These are phyloP conservation scores for Brachionus asplanchnoidis DNA, from an alignment of 1,140 invertebrate species.

Conservation along the genomic window DNA sequence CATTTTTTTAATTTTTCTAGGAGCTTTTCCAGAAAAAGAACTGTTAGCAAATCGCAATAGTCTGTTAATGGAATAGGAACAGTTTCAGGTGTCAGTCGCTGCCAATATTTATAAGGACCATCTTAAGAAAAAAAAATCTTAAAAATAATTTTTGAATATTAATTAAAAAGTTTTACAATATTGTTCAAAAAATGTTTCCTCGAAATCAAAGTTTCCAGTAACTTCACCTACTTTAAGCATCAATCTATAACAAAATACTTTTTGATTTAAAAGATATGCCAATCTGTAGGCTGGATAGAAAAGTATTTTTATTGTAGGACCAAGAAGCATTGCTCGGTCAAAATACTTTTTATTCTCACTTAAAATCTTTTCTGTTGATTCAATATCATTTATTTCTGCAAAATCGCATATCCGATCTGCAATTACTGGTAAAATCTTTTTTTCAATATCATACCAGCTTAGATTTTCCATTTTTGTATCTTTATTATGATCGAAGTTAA, in stretches of 20 bases:
- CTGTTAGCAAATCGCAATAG: neutral
- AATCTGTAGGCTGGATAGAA: neutral
- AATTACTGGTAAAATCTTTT: neutral
- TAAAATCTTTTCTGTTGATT: neutral
- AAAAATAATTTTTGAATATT: neutral
- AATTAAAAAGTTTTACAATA: neutral
- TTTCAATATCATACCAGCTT: neutral
- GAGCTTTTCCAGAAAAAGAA: neutral
- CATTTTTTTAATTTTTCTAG: neutral
- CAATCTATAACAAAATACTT: neutral
- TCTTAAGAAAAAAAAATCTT: neutral
- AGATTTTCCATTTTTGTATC: neutral
- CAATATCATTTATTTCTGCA: neutral
- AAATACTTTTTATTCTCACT: neutral
- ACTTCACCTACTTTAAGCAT: neutral
- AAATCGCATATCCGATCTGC: neutral
- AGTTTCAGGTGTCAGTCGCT: neutral
- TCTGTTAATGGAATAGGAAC: neutral
- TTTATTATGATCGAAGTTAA: neutral
- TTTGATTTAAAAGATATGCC: neutral
- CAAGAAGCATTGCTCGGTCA: neutral
- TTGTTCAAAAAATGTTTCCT: neutral
- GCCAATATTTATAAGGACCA: conserved; percentile 8
- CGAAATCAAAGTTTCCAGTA: neutral
- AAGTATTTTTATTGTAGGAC: neutral